Percentiles rank a stretch among this genome's conserved stretches.
phyloP scores from a whole-genome alignment of 2,888 invertebrate species.

The Apocheima hispidaria region DNA sequence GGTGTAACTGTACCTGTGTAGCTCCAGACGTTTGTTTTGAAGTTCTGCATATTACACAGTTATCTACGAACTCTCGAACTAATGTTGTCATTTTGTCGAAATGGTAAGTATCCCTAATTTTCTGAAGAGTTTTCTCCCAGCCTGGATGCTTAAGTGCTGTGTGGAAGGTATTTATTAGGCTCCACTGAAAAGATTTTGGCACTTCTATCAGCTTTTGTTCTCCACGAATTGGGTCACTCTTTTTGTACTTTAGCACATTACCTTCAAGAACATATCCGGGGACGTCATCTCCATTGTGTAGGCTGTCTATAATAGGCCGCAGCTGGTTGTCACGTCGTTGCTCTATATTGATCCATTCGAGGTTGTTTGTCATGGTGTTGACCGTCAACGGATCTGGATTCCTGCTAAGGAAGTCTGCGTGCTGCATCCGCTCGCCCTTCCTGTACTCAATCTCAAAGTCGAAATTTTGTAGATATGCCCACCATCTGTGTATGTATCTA shows the following conservation, averaged over 20 bases:
- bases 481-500: constrained; percentile 54
- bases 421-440: constrained; percentile 40
- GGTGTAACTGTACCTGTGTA: constrained; percentile 4
- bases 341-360: constrained; percentile 47
- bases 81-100: background rate
- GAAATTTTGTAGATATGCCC: constrained; percentile 51
- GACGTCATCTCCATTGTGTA: background rate
- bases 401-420: constrained; percentile 49
- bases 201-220: too few species aligned
- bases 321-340: too few species aligned
- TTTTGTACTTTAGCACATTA: background rate
- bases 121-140: constrained; percentile 44
- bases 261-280: background rate
- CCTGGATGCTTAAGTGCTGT: constrained; percentile 37
- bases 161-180: constrained; percentile 44
- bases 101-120: background rate
- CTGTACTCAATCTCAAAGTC: constrained; percentile 46
- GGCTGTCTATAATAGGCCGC: constrained; percentile 7
- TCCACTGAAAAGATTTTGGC: constrained; percentile 47
- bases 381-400: constrained; percentile 36
- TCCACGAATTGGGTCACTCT: background rate
- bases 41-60: too few species aligned
- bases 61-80: constrained; percentile 33
- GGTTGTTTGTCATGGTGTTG: constrained; percentile 38
- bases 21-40: constrained; percentile 43